A percentile compares a stretch with the other conserved stretches of the same genome.
phyloP scores from a whole-genome alignment of 2,797 vertebrate genomes.

The Pelodytes ibericus region DNA sequence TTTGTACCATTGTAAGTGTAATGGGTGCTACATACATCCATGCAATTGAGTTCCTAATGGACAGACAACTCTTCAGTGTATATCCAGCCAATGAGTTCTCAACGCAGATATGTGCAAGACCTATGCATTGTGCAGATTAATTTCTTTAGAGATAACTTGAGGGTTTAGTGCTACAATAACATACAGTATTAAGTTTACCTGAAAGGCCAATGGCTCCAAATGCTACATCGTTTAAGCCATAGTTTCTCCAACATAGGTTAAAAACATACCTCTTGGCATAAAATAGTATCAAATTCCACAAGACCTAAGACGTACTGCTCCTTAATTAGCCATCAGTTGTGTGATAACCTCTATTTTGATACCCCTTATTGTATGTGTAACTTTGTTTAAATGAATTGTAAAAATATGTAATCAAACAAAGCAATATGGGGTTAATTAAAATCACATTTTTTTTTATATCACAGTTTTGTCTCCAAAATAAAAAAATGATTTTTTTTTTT shows the following conservation, averaged over 20 bases:
- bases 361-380: slow-evolving; percentile 10
- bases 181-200: slow-evolving; percentile 24
- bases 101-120: slow-evolving; percentile 33
- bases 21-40: neutral
- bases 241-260: slow-evolving; percentile 9
- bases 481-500: slow-evolving; percentile 1
- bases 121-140: slow-evolving; percentile 43
- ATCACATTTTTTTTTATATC: slow-evolving; percentile 37
- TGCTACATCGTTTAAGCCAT: slow-evolving; percentile 18
- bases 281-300: slow-evolving; percentile 7
- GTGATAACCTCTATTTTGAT: neutral
- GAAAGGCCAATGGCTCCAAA: slow-evolving; percentile 32
- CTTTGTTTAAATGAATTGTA: slow-evolving; percentile 12
- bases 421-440: slow-evolving; percentile 15
- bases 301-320: slow-evolving; percentile 1
- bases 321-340: slow-evolving; percentile 6
- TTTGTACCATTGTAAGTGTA: slow-evolving; percentile 7
- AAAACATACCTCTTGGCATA: slow-evolving; percentile 3
- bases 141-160: neutral
- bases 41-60: neutral
- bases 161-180: slow-evolving; percentile 10
- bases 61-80: neutral
- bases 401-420: slow-evolving; percentile 33
- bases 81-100: neutral
- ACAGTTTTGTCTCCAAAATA: slow-evolving; percentile 55